phyloP scores from a whole-genome alignment of 30 jellyfish, hydroid and myxozoan genomes.

The Aurelia sp. region DNA sequence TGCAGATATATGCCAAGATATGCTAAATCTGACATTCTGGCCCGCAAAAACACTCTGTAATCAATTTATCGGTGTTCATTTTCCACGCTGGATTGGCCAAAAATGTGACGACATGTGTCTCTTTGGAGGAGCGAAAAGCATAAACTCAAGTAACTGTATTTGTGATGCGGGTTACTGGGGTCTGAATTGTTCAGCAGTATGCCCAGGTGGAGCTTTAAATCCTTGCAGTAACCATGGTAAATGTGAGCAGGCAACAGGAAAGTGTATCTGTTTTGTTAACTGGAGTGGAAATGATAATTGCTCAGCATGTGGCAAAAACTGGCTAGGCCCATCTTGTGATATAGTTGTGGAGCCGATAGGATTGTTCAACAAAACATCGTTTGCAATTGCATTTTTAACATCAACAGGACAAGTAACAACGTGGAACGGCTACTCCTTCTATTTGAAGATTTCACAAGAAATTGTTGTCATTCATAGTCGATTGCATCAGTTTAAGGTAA shows the following conservation, averaged over 20 bases:
- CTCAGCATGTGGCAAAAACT: constrained; percentile 42
- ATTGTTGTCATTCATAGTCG: constrained; percentile 17
- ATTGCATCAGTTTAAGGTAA: neutral
- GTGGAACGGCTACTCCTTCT: constrained; percentile 49
- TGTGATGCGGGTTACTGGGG: constrained; percentile 73
- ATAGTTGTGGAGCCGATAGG: constrained; percentile 47
- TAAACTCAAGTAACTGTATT: constrained; percentile 23
- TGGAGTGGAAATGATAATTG: constrained; percentile 72
- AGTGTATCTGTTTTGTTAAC: constrained; percentile 36
- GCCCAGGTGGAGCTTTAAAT: constrained; percentile 67
- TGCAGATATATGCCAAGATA: constrained; percentile 52
- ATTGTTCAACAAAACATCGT: constrained; percentile 1
- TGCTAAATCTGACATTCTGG: constrained; percentile 53
- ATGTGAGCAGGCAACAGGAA: constrained; percentile 37
- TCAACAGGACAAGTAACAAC: constrained; percentile 60
- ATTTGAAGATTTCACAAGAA: constrained; percentile 8
- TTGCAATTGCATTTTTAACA: constrained; percentile 57
- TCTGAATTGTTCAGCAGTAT: constrained; percentile 19
- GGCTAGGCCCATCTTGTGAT: constrained; percentile 62
- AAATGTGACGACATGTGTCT: constrained; percentile 31
- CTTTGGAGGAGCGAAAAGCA: constrained; percentile 24
- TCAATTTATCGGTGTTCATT: neutral
- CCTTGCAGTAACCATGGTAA: constrained; percentile 63
- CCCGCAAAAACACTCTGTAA: constrained; percentile 54
- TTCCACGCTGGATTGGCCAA: constrained; percentile 29